phyloP scores from a whole-genome alignment of 2,888 invertebrate genomes.

The Folsomia manolachei region DNA sequence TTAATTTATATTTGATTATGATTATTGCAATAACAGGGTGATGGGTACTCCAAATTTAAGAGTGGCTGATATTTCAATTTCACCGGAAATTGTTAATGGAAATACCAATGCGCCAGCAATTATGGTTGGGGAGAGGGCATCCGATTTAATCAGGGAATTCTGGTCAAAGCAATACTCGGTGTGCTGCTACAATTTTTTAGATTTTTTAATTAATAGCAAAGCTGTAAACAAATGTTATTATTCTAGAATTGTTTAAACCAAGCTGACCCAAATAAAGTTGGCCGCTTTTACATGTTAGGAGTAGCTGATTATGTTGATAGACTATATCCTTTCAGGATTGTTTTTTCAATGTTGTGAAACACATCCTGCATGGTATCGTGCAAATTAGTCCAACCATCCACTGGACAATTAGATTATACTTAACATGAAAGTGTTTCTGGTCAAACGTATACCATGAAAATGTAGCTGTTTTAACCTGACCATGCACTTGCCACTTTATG shows the following conservation, averaged over 20 bases:
- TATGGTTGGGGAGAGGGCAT: constrained; percentile 18
- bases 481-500: too few relatives aligned
- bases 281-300: too few relatives aligned
- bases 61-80: constrained; percentile 24
- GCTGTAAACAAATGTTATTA: constrained; percentile 14
- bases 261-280: too few relatives aligned
- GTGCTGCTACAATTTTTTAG: neutral
- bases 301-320: too few relatives aligned
- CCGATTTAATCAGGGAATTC: constrained; percentile 12
- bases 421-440: too few relatives aligned
- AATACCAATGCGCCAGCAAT: constrained; percentile 27
- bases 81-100: constrained; percentile 22
- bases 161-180: constrained; percentile 28
- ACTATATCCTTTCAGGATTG: too few relatives aligned
- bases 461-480: too few relatives aligned
- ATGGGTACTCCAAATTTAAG: constrained; percentile 13
- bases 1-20: constrained; percentile 3
- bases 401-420: too few relatives aligned
- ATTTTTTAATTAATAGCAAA: neutral
- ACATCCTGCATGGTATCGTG: too few relatives aligned
- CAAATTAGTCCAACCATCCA: too few relatives aligned
- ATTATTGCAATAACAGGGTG: constrained; percentile 16
- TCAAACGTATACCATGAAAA: too few relatives aligned
- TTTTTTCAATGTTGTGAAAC: too few relatives aligned
- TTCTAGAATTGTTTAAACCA: constrained; percentile 16